Conservation (phyloP, 2,113 vertebrate species). For the Dicrurus megarhynchus region DNA sequence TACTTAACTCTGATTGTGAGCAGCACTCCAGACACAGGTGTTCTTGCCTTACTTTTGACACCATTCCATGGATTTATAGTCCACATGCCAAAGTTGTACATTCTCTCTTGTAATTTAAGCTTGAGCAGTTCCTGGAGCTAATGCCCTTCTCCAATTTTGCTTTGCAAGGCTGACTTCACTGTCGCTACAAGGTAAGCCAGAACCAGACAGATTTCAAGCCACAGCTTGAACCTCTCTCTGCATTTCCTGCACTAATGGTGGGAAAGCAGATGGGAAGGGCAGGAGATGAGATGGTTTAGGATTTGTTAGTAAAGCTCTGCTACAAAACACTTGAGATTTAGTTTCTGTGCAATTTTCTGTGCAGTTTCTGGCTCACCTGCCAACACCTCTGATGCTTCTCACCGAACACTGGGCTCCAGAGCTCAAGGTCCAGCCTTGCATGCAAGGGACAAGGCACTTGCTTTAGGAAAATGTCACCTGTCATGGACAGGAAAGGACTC, state of each 20-base stretch:
- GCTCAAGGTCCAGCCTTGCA: background rate
- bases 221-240: background rate
- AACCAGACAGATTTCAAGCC: background rate
- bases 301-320: background rate
- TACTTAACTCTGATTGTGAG: background rate
- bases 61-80: background rate
- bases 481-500: background rate
- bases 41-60: background rate
- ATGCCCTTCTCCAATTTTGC: background rate
- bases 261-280: background rate
- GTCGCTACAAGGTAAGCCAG: background rate
- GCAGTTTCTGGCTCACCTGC: background rate
- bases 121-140: background rate
- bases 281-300: background rate
- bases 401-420: background rate
- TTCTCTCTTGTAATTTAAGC: background rate
- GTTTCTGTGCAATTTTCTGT: background rate
- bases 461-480: background rate
- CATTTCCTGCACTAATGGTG: background rate
- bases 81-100: conserved; percentile 21
- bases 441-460: background rate
- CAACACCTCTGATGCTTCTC: accelerated
- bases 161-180: background rate
- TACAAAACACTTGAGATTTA: background rate
- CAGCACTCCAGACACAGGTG: background rate